Conservation (phyloP, 2,888 invertebrate species). For the Graphium colonna region DNA sequence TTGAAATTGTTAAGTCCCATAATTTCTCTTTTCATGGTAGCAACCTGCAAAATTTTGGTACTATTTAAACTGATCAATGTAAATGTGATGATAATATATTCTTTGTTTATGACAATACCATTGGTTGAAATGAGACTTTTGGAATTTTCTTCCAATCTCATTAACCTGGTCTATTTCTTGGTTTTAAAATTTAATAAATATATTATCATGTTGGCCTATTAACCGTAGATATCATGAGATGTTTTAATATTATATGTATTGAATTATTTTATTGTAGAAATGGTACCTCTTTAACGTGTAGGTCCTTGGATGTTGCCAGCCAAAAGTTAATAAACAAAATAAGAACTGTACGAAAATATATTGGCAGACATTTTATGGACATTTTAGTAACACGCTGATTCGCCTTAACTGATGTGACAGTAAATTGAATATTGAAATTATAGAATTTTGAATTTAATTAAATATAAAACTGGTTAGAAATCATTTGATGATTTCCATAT, state of each 20-base stretch:
- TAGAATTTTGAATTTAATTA: neutral
- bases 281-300: slow-evolving; percentile 10
- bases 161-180: too few relatives aligned
- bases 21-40: neutral
- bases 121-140: too few relatives aligned
- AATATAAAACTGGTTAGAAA: neutral
- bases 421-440: neutral
- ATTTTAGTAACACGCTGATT: slow-evolving; percentile 4
- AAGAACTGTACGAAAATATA: neutral
- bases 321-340: neutral
- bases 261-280: too few relatives aligned
- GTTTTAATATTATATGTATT: too few relatives aligned
- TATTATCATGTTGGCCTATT: too few relatives aligned
- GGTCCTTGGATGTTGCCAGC: slow-evolving; percentile 5
- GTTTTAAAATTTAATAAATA: too few relatives aligned
- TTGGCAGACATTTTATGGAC: neutral
- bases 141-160: too few relatives aligned
- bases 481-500: neutral
- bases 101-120: too few relatives aligned
- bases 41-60: slow-evolving; percentile 3
- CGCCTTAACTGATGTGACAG: neutral
- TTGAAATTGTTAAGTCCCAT: neutral
- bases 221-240: too few relatives aligned
- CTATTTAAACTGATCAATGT: too few relatives aligned
- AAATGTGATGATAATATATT: too few relatives aligned